Evolutionary conservation across 1,140 invertebrate species (phyloP).

Genomic region (Elymnias hypermnestra): DNA sequence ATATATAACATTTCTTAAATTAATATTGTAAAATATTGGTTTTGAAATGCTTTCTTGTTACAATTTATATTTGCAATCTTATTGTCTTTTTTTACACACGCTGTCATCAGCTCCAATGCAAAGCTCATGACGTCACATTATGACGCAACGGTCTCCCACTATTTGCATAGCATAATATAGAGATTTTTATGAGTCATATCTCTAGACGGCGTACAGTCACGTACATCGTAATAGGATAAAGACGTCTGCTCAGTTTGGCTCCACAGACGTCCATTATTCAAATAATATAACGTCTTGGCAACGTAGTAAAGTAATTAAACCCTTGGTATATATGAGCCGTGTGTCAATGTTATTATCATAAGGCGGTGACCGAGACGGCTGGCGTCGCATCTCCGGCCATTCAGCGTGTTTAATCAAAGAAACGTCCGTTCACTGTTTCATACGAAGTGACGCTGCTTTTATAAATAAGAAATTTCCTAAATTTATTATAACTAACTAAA

Average conservation of each 20-base stretch:
- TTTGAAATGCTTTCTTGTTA: no score
- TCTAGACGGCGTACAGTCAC: not conserved
- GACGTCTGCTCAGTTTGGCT: slow-evolving; percentile 13
- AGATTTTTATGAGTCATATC: slow-evolving; percentile 6
- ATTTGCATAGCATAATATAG: no score
- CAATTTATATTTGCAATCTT: no score
- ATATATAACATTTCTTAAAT: no score
- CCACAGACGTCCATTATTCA: slow-evolving; percentile 11
- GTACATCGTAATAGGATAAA: not conserved
- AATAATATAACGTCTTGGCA: slow-evolving; percentile 26
- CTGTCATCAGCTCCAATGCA: no score
- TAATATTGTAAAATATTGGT: no score
- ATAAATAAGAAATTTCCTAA: no score
- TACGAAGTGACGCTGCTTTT: not conserved
- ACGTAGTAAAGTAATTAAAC: slow-evolving; percentile 29
- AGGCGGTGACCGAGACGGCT: slow-evolving; percentile 45
- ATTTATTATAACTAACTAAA: no score
- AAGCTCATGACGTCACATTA: no score
- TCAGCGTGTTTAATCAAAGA: slow-evolving; percentile 37
- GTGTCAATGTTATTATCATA: slow-evolving; percentile 43
- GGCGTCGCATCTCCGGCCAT: slow-evolving; percentile 31
- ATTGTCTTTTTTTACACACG: no score
- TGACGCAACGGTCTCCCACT: no score
- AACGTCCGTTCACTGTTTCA: slow-evolving; percentile 8
- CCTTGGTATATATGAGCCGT: slow-evolving; percentile 28